Percentiles rank a stretch among this genome's conserved stretches.
These are phyloP conservation scores for Narcine bancroftii DNA, from an alignment of 2,113 vertebrate species.

Conservation along the genomic window DNA sequence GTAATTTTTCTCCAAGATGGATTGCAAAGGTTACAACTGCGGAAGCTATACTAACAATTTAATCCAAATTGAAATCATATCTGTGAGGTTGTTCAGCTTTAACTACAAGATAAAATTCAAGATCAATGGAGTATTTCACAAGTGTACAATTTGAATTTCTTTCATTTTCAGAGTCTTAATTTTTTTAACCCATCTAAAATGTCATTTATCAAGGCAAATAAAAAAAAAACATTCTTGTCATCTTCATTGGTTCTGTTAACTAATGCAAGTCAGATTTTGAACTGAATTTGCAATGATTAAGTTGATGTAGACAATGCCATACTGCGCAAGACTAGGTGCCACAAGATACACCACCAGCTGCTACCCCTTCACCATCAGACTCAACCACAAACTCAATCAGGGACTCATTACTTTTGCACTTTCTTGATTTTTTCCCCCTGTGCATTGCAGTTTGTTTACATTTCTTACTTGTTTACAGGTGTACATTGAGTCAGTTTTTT, in stretches of 20 bases:
- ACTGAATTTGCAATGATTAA: not conserved
- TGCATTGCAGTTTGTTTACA: no score
- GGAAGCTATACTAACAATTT: not conserved
- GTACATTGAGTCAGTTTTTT: no score
- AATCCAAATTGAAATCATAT: not conserved
- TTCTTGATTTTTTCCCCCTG: no score
- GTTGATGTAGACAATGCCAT: not conserved
- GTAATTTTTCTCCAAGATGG: not conserved
- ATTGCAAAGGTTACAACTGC: not conserved
- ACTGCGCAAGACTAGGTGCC: no score
- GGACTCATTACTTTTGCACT: no score
- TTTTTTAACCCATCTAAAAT: not conserved
- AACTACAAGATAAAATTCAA: constrained; percentile 13
- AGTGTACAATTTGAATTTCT: not conserved
- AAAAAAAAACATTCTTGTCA: not conserved
- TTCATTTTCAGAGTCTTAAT: not conserved
- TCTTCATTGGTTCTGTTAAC: not conserved
- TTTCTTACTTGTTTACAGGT: no score
- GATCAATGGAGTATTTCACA: not conserved
- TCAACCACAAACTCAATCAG: no score
- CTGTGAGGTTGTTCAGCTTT: not conserved
- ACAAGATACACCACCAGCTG: no score
- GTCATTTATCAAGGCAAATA: not conserved
- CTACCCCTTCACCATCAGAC: no score
- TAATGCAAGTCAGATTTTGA: not conserved